Conservation (phyloP, 2,113 vertebrate species). For the Apteryx owenii region DNA sequence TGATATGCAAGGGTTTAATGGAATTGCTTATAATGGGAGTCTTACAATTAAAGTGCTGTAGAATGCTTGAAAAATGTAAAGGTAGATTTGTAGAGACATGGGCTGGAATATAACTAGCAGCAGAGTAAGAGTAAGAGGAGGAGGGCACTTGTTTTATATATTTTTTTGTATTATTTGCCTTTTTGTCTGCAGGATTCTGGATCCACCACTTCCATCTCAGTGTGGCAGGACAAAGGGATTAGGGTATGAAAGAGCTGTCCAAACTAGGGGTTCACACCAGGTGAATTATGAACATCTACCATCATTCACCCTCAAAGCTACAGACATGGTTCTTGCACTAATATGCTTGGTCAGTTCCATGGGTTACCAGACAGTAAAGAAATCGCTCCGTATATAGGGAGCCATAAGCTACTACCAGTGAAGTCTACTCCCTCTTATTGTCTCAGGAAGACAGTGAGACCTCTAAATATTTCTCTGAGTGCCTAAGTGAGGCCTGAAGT, state of each 20-base stretch:
- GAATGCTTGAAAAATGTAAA: background rate
- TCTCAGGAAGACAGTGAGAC: background rate
- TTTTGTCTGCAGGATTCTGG: background rate
- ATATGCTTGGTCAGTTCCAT: background rate
- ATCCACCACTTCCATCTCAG: background rate
- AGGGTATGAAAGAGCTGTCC: background rate
- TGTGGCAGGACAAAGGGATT: no score
- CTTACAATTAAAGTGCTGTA: background rate
- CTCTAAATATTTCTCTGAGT: background rate
- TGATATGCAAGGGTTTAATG: background rate
- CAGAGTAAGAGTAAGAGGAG: background rate
- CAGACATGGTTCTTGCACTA: background rate
- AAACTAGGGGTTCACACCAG: background rate
- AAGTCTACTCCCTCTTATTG: background rate
- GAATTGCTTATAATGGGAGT: background rate
- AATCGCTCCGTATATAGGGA: no score
- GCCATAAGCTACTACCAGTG: background rate
- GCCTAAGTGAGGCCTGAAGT: background rate
- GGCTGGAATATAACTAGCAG: background rate
- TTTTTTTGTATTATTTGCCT: background rate
- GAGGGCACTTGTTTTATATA: background rate
- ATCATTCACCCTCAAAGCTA: background rate
- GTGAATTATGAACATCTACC: background rate
- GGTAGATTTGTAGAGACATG: background rate
- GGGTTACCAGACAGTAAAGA: background rate